Evolutionary conservation across 2,797 vertebrate genomes (phyloP), one percentile per base, ranked within the genome.

Genomic region (Epinephelus awoara): DNA sequence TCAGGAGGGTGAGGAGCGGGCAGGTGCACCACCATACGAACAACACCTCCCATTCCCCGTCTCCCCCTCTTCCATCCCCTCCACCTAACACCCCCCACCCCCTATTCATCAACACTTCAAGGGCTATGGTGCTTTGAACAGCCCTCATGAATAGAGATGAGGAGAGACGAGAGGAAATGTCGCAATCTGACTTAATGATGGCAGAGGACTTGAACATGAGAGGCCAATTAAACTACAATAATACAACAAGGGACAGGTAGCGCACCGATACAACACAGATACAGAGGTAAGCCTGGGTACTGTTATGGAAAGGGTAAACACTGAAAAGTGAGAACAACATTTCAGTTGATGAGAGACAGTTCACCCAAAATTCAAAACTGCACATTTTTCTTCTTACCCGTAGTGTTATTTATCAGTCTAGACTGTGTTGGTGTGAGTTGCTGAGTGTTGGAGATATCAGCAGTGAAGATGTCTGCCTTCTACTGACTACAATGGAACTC

Each of bases 31-130:
- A 61, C 83, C 83, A 83, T 63, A 74, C 54, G 58, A 78, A 77
- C 70, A 59, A 77, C 89, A 85, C 83, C 84, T 82, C 86, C 82
- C 76, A 65, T 63, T 44, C 63, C 65, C 65, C n/a, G 3, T 63
- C 65, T 34, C 75, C 72, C 51, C 56, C 10, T 46, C 55, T 67
- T 51, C 62, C 64, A 6, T 61, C 27, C 25, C 74, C 42, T 69
- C 82, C 69, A 79, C 72, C 80, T 75, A 58, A 80, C 87, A 84
- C 85, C 71, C 66, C 50, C 46, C 64, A 40, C 51, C 7, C 21
- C 52, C 65, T 27, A 67, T 77, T 92, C 89, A 92, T 91, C 91
- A 91, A 90, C 93, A 93, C 91, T 92, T 94, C 89, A 87, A 92
- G 85, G 90, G 88, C 84, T 82, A 1, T 14, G 75, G 27, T 61